phyloP scores from a whole-genome alignment of 2,797 vertebrate genomes.

The Microcaecilia unicolor region DNA sequence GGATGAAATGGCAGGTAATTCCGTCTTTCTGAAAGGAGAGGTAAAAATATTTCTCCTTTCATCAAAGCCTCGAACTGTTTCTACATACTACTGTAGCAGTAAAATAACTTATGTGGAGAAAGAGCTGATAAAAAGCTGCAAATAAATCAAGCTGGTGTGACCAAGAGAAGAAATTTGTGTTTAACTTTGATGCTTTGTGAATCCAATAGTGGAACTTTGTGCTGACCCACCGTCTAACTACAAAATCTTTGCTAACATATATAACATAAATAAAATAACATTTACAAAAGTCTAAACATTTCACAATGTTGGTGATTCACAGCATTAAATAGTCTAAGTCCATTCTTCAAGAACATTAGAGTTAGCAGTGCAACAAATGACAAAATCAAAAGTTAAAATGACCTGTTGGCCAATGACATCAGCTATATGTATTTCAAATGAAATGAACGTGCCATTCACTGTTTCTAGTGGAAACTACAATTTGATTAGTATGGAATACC shows the following conservation, averaged over 20 bases:
- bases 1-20: too few relatives aligned
- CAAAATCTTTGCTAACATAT: too few relatives aligned
- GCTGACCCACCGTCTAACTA: slow-evolving; percentile 19
- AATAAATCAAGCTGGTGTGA: too few relatives aligned
- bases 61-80: slow-evolving; percentile 19
- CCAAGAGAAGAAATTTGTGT: too few relatives aligned
- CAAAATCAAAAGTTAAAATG: slow-evolving; percentile 46
- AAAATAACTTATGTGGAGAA: too few relatives aligned
- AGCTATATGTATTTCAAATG: slow-evolving; percentile 54
- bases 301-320: slow-evolving; percentile 60
- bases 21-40: slow-evolving; percentile 29
- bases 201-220: slow-evolving; percentile 16
- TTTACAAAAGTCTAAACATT: slow-evolving; percentile 18
- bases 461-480: slow-evolving; percentile 28
- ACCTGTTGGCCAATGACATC: slow-evolving; percentile 50
- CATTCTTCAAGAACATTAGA: slow-evolving; percentile 33
- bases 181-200: too few relatives aligned
- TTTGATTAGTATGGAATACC: slow-evolving; percentile 19
- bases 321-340: slow-evolving; percentile 55
- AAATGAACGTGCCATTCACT: slow-evolving; percentile 46
- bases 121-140: too few relatives aligned
- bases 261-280: slow-evolving; percentile 45
- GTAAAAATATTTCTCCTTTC: slow-evolving; percentile 26
- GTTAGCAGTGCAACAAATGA: slow-evolving; percentile 62
- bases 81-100: too few relatives aligned